A percentile compares a stretch with the other conserved stretches of the same genome.
phyloP scores from a whole-genome alignment of 2,113 vertebrate species.

The Crotalus horridus region DNA sequence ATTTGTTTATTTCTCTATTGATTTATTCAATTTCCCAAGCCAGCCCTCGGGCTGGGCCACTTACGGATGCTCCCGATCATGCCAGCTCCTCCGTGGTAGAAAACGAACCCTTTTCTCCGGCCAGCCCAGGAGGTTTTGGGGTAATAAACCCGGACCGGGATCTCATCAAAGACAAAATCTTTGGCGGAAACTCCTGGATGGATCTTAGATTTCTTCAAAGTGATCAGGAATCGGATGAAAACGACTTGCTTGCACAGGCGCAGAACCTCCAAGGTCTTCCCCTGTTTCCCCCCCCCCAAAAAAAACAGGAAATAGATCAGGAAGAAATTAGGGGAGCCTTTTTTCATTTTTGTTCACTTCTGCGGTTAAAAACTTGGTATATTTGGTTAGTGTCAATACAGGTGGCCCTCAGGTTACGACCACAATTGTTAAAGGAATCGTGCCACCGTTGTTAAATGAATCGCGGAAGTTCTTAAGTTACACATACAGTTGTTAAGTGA shows the following conservation, averaged over 20 bases:
- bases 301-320: no score
- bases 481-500: no score
- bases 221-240: background rate
- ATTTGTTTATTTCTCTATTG: no score
- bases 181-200: background rate
- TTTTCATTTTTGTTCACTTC: no score
- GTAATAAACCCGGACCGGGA: slow-evolving; percentile 73
- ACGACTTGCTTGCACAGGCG: background rate
- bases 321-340: no score
- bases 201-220: background rate
- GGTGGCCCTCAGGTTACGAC: no score
- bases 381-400: no score
- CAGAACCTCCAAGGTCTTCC: background rate
- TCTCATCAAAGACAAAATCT: background rate
- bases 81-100: slow-evolving; percentile 74
- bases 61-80: slow-evolving; percentile 73
- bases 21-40: background rate
- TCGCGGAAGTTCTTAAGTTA: no score
- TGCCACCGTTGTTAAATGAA: no score
- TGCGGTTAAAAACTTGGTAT: no score
- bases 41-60: background rate
- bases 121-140: slow-evolving; percentile 49
- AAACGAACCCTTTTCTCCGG: slow-evolving; percentile 67
- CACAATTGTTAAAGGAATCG: no score
- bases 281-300: background rate